Conservation (phyloP, 2,113 vertebrate genomes). For the Bombycilla garrulus region DNA sequence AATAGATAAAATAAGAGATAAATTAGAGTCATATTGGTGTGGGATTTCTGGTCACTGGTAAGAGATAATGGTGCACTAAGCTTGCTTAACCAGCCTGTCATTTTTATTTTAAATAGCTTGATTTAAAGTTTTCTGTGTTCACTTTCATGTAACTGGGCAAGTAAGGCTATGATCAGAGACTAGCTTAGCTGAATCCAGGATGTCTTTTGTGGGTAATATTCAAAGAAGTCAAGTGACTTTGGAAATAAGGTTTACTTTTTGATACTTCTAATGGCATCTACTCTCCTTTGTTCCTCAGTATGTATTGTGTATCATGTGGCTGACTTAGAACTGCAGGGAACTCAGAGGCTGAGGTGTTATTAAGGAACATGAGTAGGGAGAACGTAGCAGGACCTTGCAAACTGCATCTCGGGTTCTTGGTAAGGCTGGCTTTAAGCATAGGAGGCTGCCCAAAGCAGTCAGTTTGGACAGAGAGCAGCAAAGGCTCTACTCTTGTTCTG, state of each 20-base stretch:
- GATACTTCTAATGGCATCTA: background rate
- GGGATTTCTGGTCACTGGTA: background rate
- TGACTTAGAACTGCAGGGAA: background rate
- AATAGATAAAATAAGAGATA: background rate
- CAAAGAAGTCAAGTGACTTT: background rate
- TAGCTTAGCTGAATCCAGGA: background rate
- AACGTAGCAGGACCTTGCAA: rapidly evolving
- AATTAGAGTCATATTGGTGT: background rate
- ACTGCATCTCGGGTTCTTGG: background rate
- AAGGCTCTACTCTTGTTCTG: background rate
- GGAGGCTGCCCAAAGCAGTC: background rate
- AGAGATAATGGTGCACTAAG: background rate
- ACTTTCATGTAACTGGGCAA: background rate
- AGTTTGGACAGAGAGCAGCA: background rate
- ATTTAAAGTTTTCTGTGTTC: background rate
- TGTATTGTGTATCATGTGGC: background rate
- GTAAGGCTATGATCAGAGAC: background rate
- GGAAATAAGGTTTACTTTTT: background rate
- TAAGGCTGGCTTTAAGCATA: rapidly evolving
- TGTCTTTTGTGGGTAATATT: background rate
- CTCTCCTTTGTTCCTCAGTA: background rate
- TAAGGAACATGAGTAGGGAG: background rate
- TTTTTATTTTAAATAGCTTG: background rate
- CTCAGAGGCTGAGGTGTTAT: rapidly evolving
- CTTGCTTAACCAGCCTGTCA: background rate